phyloP scores from a whole-genome alignment of 1,140 invertebrate species.

The Eulimnadia texana region DNA sequence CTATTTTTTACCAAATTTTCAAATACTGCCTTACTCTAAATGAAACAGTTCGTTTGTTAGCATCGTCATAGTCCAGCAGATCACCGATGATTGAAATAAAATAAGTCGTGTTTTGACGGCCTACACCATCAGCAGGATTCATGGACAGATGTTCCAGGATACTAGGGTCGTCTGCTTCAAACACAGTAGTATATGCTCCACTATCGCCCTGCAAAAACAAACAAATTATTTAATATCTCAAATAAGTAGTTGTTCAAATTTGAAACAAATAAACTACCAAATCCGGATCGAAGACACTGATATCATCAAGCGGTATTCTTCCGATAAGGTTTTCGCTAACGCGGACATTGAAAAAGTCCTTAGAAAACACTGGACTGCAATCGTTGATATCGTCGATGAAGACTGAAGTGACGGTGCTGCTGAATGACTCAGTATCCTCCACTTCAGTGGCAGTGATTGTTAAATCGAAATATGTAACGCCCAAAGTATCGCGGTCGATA shows the following conservation, averaged over 20 bases:
- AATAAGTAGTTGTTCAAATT: background rate
- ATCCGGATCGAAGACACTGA: background rate
- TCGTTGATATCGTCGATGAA: conserved; percentile 10
- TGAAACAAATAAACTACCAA: background rate
- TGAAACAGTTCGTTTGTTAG: background rate
- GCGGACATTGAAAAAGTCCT: background rate
- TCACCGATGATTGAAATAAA: background rate
- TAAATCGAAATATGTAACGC: background rate
- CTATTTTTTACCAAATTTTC: background rate
- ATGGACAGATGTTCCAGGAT: background rate
- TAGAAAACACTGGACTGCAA: background rate
- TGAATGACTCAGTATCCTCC: background rate
- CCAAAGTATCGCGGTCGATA: conserved; percentile 1
- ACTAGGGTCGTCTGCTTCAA: background rate
- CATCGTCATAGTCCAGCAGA: conserved; percentile 1
- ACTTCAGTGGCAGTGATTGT: background rate
- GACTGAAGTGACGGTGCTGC: background rate
- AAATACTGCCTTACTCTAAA: background rate
- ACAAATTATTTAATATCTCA: too few species aligned
- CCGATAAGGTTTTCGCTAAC: background rate
- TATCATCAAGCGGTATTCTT: background rate
- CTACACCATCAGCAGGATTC: background rate
- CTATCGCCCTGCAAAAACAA: background rate
- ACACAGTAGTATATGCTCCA: background rate
- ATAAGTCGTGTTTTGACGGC: background rate